phyloP scores from a whole-genome alignment of 2,797 vertebrate genomes.

The Podarcis siculus region DNA sequence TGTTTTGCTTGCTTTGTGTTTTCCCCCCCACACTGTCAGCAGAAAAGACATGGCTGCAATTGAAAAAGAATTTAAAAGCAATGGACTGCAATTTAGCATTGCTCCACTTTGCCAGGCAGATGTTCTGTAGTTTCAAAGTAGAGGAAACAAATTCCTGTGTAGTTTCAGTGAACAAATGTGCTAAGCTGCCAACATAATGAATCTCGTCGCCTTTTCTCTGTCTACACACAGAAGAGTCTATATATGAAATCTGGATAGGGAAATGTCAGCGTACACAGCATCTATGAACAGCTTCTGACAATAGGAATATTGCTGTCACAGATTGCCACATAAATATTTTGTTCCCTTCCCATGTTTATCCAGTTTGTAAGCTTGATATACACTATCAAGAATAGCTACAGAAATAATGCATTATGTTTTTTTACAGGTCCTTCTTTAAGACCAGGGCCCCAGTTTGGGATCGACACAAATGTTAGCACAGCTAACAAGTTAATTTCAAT shows the following conservation, averaged over 20 bases:
- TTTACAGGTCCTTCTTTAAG: neutral
- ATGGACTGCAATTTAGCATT: neutral
- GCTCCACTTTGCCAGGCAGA: neutral
- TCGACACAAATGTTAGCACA: neutral
- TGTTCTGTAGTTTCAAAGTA: neutral
- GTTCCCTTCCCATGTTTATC: neutral
- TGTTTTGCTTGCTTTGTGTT: no score
- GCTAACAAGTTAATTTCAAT: constrained; percentile 14
- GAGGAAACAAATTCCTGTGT: neutral
- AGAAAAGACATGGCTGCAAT: neutral
- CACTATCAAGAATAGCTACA: neutral
- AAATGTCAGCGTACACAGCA: neutral
- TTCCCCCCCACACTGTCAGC: neutral
- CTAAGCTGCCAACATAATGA: neutral
- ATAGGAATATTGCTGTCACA: neutral
- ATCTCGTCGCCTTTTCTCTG: neutral
- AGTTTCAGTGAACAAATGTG: neutral
- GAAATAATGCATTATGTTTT: constrained; percentile 4
- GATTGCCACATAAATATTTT: neutral
- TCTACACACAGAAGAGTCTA: neutral
- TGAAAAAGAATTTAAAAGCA: neutral
- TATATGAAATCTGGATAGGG: neutral
- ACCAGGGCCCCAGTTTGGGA: neutral
- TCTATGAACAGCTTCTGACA: neutral
- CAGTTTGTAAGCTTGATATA: constrained; percentile 14